Percentiles rank a stretch among this genome's conserved stretches.
Conservation (phyloP, 2,797 vertebrate genomes). For the Moxostoma hubbsi region DNA sequence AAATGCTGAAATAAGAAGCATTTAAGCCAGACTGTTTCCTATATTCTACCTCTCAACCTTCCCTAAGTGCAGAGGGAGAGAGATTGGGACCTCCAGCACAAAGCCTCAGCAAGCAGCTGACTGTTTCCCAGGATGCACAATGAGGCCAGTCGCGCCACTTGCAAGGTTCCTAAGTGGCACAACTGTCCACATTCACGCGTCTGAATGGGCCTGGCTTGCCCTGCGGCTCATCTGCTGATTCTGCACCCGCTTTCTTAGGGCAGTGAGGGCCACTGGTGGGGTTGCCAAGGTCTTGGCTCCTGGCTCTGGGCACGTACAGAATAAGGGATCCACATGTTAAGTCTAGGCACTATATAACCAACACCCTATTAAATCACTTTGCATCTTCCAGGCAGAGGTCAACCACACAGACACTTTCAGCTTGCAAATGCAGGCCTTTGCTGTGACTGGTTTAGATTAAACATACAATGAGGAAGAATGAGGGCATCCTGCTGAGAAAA, state of each 20-base stretch:
- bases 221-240: slow-evolving; percentile 73
- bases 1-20: neutral
- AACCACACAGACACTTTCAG: neutral
- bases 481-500: neutral
- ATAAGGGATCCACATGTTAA: slow-evolving; percentile 72
- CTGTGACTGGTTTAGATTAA: slow-evolving; percentile 5
- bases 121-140: slow-evolving; percentile 87
- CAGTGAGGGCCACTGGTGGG: slow-evolving; percentile 74
- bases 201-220: slow-evolving; percentile 76
- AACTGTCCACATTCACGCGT: slow-evolving; percentile 79
- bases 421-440: slow-evolving; percentile 9
- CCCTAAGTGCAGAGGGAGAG: slow-evolving; percentile 56
- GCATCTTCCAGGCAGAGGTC: neutral
- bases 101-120: slow-evolving; percentile 87
- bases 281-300: slow-evolving; percentile 64
- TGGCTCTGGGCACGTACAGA: slow-evolving; percentile 57
- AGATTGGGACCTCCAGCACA: slow-evolving; percentile 71
- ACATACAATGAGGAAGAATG: neutral
- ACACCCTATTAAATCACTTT: neutral
- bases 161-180: slow-evolving; percentile 77
- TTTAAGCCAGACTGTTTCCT: slow-evolving; percentile 24
- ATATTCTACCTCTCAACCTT: slow-evolving; percentile 50
- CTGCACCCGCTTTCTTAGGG: slow-evolving; percentile 71
- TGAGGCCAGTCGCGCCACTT: slow-evolving; percentile 79
- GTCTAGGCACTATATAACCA: slow-evolving; percentile 52